Evolutionary conservation across 2,888 invertebrate species (phyloP), one percentile per base, ranked within the genome.

Genomic region (Ceraclea dissimilis): DNA sequence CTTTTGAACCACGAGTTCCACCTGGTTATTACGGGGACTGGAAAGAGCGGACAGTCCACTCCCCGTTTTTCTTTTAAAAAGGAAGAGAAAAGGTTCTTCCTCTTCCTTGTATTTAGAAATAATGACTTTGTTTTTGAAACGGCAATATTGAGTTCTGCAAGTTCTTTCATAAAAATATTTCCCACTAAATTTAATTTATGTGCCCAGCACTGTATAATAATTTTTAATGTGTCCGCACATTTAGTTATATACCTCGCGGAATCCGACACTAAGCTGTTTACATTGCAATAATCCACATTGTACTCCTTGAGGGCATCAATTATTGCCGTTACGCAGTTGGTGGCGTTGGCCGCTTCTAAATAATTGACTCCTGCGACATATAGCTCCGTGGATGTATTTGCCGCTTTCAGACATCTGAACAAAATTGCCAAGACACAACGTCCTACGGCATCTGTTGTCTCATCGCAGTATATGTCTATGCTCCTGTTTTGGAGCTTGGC

Each of bases 291-390:
- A 13, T 47, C 47, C n/a, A 47, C 18, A 18, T 47, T 47, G 19
- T 47, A 47, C 13, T 47, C 47, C 20, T 47, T 47, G 13, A 47
- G 47, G 47, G 47, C 47, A 47, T 47, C 47, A 13, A 47, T 11
- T 2, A 47, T 18, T 18, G 47, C 47, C 47, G 17, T 47, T 17
- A 47, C 47, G 18, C 18, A 10, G 18, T 47, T 47, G 17, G 47
- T 47, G 31, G 31, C 31, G 11, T 31, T 31, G 31, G 31, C 31
- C 11, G 31, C 44, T 44, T 17, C 17, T 16, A 44, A 44, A 44
- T 16, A 16, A 10, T 6, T 44, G 5, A 44, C 44, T 6, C 44
- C 44, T 11, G 44, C 44, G 6, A 44, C 44, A 44, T 16, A n/a
- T 6, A 44, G 44, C 11, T 31, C 31, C 11, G 11, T 31, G 8